phyloP scores from a whole-genome alignment of 1,140 invertebrate species.

The Drosophila athabasca region DNA sequence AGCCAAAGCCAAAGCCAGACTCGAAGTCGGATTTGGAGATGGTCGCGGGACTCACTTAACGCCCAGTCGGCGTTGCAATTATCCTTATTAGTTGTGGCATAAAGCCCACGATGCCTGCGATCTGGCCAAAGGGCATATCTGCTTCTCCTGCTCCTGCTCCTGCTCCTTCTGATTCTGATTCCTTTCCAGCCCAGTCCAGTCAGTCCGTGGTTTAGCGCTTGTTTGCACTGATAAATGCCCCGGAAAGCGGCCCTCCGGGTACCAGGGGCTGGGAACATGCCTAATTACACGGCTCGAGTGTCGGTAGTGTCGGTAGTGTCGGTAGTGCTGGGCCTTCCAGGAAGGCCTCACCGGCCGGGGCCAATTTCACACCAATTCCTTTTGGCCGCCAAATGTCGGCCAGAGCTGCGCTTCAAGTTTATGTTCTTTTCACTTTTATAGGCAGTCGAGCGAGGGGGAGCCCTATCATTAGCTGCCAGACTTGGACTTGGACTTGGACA shows the following conservation, averaged over 20 bases:
- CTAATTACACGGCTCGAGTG: constrained; percentile 63
- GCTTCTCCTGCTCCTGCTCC: neutral
- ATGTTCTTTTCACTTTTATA: constrained; percentile 73
- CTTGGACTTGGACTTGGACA: constrained; percentile 39
- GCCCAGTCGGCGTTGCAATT: constrained; percentile 68
- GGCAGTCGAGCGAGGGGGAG: constrained; percentile 12
- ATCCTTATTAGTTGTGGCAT: constrained; percentile 74
- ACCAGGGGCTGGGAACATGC: constrained; percentile 14
- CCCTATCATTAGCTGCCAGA: constrained; percentile 61
- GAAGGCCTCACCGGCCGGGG: constrained; percentile 40
- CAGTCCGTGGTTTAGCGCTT: constrained; percentile 32
- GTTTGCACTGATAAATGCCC: constrained; percentile 80
- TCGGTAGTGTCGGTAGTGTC: neutral
- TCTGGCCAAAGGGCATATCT: constrained; percentile 50
- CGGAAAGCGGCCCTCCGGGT: constrained; percentile 7
- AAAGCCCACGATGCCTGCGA: constrained; percentile 45
- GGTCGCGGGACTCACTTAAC: constrained; percentile 58
- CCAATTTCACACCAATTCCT: constrained; percentile 79
- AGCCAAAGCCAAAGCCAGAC: constrained; percentile 8
- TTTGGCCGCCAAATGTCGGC: constrained; percentile 36
- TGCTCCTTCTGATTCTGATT: neutral
- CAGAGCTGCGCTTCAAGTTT: constrained; percentile 37
- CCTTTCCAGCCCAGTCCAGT: constrained; percentile 3
- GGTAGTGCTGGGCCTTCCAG: constrained; percentile 46
- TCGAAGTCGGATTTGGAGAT: constrained; percentile 4